These are phyloP conservation scores for Festucalex cinctus DNA, from an alignment of 2,113 vertebrate species.

Conservation along the genomic window DNA sequence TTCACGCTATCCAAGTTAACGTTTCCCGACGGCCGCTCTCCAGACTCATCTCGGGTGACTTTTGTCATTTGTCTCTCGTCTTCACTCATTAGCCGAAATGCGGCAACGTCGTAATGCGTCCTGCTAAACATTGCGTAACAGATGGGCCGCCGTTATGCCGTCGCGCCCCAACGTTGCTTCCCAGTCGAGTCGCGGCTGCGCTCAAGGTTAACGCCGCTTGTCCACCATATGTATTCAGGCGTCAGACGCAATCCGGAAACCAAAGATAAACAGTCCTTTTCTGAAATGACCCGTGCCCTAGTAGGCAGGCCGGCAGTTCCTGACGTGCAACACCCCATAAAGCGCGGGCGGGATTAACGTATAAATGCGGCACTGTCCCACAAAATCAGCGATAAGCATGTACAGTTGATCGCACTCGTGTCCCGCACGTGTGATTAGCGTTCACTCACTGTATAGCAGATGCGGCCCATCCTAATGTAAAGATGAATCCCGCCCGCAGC, in stretches of 20 bases:
- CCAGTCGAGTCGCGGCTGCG: conserved; percentile 40
- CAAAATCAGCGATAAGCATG: background rate
- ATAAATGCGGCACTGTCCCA: background rate
- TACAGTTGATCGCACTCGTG: background rate
- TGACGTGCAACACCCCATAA: background rate
- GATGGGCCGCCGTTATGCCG: conserved; percentile 36
- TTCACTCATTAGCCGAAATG: conserved; percentile 49
- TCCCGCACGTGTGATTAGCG: conserved; percentile 6
- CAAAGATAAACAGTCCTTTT: conserved; percentile 20
- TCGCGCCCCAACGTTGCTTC: background rate
- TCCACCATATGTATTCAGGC: conserved; percentile 39
- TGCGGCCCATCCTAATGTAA: conserved; percentile 9
- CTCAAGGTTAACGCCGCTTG: conserved; percentile 56
- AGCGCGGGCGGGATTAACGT: background rate
- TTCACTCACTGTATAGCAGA: conserved; percentile 7
- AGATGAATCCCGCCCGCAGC: conserved; percentile 42
- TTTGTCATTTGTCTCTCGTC: conserved; percentile 51
- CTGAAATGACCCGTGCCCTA: background rate
- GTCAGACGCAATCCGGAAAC: conserved; percentile 3
- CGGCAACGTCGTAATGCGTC: conserved; percentile 46
- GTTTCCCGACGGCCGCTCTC: conserved; percentile 12
- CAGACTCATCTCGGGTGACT: conserved; percentile 35
- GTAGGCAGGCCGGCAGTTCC: background rate
- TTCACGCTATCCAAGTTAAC: conserved; percentile 12
- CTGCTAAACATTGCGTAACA: conserved; percentile 45